Conservation (phyloP, 2,113 vertebrate species). For the Hemichromis elongatus region DNA sequence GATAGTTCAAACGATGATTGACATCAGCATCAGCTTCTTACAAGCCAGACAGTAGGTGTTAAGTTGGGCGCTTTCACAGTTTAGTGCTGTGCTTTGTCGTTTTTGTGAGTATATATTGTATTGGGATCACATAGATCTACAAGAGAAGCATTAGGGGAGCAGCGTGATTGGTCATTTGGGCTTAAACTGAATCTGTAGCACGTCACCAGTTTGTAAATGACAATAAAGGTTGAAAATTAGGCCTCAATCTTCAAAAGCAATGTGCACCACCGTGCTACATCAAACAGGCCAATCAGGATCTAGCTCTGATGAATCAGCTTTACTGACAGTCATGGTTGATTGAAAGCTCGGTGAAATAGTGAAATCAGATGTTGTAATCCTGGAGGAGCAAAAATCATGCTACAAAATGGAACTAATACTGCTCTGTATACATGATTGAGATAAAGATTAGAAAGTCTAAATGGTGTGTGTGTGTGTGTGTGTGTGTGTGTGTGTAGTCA, state of each 20-base stretch:
- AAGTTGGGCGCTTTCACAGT: too few species aligned
- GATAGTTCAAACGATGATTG: too few species aligned
- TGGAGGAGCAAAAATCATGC: background rate
- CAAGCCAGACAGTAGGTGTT: too few species aligned
- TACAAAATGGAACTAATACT: background rate
- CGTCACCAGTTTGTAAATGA: background rate
- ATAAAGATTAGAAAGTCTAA: background rate
- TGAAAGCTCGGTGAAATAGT: background rate
- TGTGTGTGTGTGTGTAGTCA: conserved; percentile 72
- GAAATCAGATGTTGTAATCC: background rate
- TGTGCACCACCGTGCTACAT: background rate
- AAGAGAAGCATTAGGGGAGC: background rate
- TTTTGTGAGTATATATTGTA: background rate
- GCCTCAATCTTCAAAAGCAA: background rate
- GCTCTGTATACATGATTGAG: background rate
- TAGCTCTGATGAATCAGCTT: background rate
- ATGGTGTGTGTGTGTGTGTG: background rate
- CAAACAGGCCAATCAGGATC: background rate
- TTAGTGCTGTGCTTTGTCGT: background rate
- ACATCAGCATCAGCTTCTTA: background rate
- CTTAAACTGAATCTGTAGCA: background rate
- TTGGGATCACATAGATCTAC: background rate
- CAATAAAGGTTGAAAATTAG: background rate
- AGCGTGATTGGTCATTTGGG: background rate
- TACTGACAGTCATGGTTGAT: background rate